Evolutionary conservation across 2,797 vertebrate species (phyloP).

Genomic region (Spondyliosoma cantharus): DNA sequence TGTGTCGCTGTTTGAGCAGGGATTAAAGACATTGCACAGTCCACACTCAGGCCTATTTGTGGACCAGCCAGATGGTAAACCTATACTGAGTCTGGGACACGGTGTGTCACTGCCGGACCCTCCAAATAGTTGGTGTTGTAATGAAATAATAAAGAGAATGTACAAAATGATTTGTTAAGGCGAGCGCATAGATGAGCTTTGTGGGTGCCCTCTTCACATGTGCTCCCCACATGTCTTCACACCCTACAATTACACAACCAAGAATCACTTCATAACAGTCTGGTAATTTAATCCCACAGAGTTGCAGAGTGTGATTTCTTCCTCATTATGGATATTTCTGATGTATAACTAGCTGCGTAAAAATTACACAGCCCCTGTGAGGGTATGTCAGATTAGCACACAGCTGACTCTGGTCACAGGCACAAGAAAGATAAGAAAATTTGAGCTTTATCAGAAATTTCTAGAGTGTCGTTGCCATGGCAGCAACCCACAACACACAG

Average conservation of each 20-base stretch:
- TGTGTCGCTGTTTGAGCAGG: constrained; percentile 37
- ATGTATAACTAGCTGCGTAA: background rate
- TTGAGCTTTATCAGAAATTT: constrained; percentile 11
- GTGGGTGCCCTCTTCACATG: background rate
- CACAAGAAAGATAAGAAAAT: background rate
- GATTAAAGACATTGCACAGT: constrained; percentile 40
- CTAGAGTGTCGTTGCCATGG: constrained; percentile 68
- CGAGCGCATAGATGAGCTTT: constrained; percentile 7
- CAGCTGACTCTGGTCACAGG: background rate
- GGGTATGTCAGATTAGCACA: background rate
- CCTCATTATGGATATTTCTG: background rate
- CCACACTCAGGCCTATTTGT: constrained; percentile 72
- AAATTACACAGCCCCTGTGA: background rate
- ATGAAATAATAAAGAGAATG: constrained; percentile 46
- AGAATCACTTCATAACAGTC: background rate
- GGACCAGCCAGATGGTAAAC: constrained; percentile 75
- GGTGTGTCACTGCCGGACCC: constrained; percentile 43
- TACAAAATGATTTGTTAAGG: constrained; percentile 10
- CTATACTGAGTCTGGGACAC: constrained; percentile 67
- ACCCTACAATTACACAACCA: constrained; percentile 5
- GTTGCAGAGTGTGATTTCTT: background rate
- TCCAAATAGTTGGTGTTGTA: constrained; percentile 60
- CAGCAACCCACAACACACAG: constrained; percentile 62
- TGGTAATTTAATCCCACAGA: background rate
- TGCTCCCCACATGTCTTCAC: constrained; percentile 22